Conservation (phyloP, 1,140 invertebrate species). For the Drosophila bocki region DNA sequence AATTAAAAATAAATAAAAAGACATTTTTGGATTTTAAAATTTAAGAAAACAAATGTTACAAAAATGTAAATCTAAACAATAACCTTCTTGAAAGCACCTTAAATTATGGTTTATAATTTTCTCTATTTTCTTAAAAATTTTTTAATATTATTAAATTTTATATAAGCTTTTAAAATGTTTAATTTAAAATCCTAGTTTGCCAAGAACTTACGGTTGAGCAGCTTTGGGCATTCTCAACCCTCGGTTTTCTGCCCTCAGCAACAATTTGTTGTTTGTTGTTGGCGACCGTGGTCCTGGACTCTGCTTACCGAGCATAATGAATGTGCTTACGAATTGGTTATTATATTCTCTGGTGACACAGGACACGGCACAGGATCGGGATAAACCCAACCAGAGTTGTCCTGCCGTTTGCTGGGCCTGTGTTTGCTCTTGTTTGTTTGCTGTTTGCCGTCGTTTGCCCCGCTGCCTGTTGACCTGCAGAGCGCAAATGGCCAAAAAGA, state of each 20-base stretch:
- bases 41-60: neutral
- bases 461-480: constrained; percentile 71
- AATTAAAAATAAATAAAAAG: neutral
- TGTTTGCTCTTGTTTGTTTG: constrained; percentile 50
- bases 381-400: neutral
- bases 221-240: neutral
- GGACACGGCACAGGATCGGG: constrained; percentile 9
- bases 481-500: constrained; percentile 73
- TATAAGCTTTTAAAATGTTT: neutral
- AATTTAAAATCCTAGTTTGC: neutral
- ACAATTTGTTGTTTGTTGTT: constrained; percentile 11
- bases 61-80: neutral
- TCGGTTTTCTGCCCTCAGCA: neutral
- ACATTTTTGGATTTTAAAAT: neutral
- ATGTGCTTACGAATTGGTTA: constrained; percentile 81
- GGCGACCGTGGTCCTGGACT: constrained; percentile 18
- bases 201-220: neutral
- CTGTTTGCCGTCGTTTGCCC: constrained; percentile 30
- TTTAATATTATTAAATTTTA: neutral
- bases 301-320: constrained; percentile 60
- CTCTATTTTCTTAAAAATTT: neutral
- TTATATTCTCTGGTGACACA: constrained; percentile 52
- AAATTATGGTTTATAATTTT: neutral
- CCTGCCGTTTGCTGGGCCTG: constrained; percentile 31
- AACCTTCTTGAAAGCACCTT: fast-evolving